Percentiles rank a stretch among this genome's conserved stretches.
Conservation (phyloP, 2,888 invertebrate species). For the Theodoxus fluviatilis region DNA sequence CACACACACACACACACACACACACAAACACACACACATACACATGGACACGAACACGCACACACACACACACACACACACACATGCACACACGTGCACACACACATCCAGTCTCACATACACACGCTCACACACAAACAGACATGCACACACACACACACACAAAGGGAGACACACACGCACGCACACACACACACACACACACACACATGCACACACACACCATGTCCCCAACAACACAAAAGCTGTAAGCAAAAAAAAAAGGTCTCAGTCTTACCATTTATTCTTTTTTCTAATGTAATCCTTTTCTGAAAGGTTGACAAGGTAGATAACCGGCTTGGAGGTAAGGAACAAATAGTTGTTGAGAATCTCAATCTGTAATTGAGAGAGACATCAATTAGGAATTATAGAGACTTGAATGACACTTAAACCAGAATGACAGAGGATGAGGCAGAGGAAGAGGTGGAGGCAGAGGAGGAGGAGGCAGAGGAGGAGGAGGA, state of each 20-base stretch:
- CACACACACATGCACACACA: neutral
- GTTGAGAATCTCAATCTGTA: constrained; percentile 93
- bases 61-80: neutral
- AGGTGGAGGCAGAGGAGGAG: too few species aligned
- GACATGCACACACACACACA: neutral
- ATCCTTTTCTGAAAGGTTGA: constrained; percentile 97
- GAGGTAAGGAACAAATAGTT: constrained; percentile 95
- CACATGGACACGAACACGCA: too few species aligned
- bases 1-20: too few species aligned
- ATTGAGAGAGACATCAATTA: constrained; percentile 55
- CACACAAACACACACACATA: too few species aligned
- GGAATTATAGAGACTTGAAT: constrained; percentile 21
- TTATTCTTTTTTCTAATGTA: constrained; percentile 98
- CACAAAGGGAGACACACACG: neutral
- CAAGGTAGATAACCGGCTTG: constrained; percentile 95
- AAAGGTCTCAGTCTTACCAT: constrained; percentile 73
- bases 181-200: too few species aligned
- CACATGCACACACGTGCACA: neutral
- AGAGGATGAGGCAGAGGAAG: too few species aligned
- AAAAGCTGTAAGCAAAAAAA: too few species aligned
- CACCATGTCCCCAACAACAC: neutral
- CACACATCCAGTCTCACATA: neutral
- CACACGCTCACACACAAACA: neutral
- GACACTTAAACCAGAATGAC: too few species aligned
- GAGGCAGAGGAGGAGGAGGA: too few species aligned